Evolutionary conservation across 2,797 vertebrate genomes (phyloP), one percentile per base, ranked within the genome.

Genomic region (Cyprinodon diabolis): DNA sequence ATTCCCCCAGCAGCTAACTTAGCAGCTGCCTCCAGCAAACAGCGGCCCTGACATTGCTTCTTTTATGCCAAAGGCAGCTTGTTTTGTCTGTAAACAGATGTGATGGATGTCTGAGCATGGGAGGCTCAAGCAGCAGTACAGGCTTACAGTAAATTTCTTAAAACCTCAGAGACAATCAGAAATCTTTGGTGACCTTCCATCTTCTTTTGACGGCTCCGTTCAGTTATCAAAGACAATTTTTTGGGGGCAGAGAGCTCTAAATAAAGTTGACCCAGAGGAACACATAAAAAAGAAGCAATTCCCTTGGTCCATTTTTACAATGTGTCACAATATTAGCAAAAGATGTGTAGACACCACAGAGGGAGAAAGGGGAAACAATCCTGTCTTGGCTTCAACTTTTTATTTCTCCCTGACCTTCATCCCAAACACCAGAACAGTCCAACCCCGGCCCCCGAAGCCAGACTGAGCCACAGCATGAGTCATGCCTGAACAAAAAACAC

Each of bases 381-480:
- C 62, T 23, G 62, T 4, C 40, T 65, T 63, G 48, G 49, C 23
- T 23, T 37, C 21, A 37, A 47, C 19, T 21, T 37, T 52, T 30
- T 21, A 17, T 55, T 30, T 69, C 10, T 69, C 30, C 23, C 48
- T 56, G 19, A 43, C 15, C 35, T 68, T 68, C 58, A 71, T 55
- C 71, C 80, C 54, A 23, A 73, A 48, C 13, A 72, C 51, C 70
- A 72, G 60, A 48, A 57, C 72, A 77, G 76, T 68, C 52, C 49
- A 58, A 54, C 68, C 21, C 72, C 43, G 75, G 66, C 77, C 77
- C 62, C 69, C 71, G 23, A 69, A 78, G 71, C 66, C 21, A 21
- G 79, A 48, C 84, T 23, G 82, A 85, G 89, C 85, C 85, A 83
- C 77, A 71, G 51, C 10, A 56, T 89, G 91, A 91, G 85, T 91